Evolutionary conservation across 2,888 invertebrate genomes (phyloP), one percentile per base, ranked within the genome.

Genomic region (Leucania comma): DNA sequence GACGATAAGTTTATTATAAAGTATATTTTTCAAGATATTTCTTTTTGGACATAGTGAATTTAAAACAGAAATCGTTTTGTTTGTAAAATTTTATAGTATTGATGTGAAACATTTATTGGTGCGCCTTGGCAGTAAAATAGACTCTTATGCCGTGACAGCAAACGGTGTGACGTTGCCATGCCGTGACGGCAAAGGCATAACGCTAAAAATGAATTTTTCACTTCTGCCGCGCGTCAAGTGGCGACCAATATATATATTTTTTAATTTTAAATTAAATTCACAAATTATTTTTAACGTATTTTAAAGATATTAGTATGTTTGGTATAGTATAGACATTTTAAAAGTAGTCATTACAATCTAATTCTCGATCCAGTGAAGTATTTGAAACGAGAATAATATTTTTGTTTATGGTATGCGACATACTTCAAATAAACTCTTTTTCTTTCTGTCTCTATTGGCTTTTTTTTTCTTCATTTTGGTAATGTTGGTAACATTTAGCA

Each of bases 351-450:
- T 51, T 51, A 2, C 24, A 24, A 24, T 24, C 51, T 6, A 51
- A 24, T 17, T 53, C 6, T 24, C 17, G 8, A 22, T 24, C 22
- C 22, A 46, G 46, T 46, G 46, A 20, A 46, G 17, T 46, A 46
- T 20, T 46, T 46, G 8, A n/a, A 48, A n/a, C 6, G 17, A 48
- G n/a, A n/a, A n/a, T 48, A 42, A 42, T 14, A 42, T 42, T 42
- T 42, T 42, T 42, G 42, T 42, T 42, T 17, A 42, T 42, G 42
- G 42, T 20, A 42, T 42, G 14, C 42, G 14, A 14, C 42, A 20
- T 48, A 48, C 46, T n/a, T n/a, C 17, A 48, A 48, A 48, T 48
- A 48, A 48, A 48, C n/a, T 48, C 46, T 48, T 46, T 46, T 48
- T 48, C 46, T 48, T 48, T 48, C 46, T 48, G 46, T 42, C 42